These are phyloP conservation scores for Falco concolor DNA, from an alignment of 2,797 vertebrate genomes.

Conservation along the genomic window DNA sequence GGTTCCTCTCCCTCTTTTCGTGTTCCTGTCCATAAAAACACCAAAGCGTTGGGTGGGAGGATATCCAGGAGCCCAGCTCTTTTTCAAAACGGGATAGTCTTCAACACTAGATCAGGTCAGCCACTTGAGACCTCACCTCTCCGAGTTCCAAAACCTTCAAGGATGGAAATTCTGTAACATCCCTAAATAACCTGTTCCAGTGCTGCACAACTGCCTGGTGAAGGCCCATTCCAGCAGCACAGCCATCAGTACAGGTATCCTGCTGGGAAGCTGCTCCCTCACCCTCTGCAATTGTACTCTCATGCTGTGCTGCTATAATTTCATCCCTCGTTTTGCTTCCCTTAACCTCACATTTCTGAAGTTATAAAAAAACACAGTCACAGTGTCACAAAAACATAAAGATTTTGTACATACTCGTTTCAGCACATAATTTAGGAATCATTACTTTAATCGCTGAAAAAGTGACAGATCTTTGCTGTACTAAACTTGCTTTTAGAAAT, in stretches of 20 bases:
- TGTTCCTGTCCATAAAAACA: not conserved
- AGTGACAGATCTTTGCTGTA: not conserved
- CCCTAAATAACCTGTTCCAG: not conserved
- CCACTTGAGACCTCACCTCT: not conserved
- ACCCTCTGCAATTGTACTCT: not conserved
- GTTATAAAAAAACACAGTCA: not conserved
- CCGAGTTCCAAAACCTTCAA: not conserved
- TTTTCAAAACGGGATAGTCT: not conserved
- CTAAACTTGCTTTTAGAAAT: not conserved
- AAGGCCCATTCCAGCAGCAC: not conserved
- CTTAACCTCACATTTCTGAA: not conserved
- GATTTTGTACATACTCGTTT: not conserved
- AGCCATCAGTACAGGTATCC: not conserved
- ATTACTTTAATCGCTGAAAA: not conserved
- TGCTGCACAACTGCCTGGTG: too few relatives aligned
- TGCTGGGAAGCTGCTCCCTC: not conserved
- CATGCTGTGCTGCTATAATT: not conserved
- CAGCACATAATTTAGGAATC: not conserved
- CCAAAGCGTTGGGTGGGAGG: accelerated
- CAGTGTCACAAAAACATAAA: not conserved
- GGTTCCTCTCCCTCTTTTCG: not conserved
- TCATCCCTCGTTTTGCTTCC: not conserved
- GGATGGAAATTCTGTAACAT: not conserved
- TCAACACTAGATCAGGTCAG: not conserved
- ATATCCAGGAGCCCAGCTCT: not conserved